Conservation (phyloP, 2,113 vertebrate species). For the Scolopax mira region DNA sequence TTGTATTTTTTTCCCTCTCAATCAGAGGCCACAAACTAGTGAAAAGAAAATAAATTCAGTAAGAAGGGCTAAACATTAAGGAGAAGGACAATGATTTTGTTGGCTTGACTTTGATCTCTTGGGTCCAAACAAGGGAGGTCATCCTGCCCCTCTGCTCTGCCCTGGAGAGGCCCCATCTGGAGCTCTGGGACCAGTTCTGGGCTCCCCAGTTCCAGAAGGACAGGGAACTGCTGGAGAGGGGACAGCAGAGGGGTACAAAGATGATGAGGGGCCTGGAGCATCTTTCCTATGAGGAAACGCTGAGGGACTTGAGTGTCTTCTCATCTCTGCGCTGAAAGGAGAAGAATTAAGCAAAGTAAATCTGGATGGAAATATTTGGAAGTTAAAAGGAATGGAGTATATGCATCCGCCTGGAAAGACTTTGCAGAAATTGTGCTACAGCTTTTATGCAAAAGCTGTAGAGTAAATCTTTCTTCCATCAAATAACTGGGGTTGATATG, state of each 20-base stretch:
- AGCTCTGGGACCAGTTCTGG: too few relatives aligned
- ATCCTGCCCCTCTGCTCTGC: too few relatives aligned
- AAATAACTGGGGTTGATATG: neutral
- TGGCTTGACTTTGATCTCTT: neutral
- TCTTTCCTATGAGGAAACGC: too few relatives aligned
- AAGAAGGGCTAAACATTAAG: neutral
- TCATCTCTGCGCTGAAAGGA: neutral
- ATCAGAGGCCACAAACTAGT: neutral
- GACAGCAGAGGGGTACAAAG: too few relatives aligned
- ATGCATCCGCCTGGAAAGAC: accelerated
- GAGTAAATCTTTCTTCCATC: neutral
- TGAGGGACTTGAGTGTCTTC: too few relatives aligned
- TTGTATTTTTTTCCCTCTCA: neutral
- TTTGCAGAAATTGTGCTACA: neutral
- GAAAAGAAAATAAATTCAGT: neutral
- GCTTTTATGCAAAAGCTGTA: neutral
- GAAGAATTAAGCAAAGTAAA: neutral
- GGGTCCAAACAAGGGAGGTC: neutral
- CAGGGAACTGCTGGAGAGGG: too few relatives aligned
- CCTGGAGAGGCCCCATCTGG: too few relatives aligned
- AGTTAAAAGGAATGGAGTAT: neutral
- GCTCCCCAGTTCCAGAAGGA: too few relatives aligned
- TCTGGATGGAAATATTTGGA: neutral
- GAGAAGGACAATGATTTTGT: neutral
- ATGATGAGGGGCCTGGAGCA: too few relatives aligned